phyloP scores from a whole-genome alignment of 2,113 vertebrate genomes.

The Axis porcinus region DNA sequence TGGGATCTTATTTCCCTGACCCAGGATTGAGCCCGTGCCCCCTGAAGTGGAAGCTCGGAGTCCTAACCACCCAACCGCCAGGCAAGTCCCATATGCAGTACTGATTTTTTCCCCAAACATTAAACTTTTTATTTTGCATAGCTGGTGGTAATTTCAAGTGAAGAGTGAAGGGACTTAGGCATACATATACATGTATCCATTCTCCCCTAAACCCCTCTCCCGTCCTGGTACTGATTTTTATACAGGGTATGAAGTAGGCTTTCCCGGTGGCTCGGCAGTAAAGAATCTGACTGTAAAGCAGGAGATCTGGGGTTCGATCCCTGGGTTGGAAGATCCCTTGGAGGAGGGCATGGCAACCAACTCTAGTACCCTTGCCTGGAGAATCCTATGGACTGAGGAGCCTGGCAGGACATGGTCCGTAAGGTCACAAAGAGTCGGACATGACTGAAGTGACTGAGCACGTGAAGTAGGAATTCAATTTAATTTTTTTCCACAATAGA shows the following conservation, averaged over 20 bases:
- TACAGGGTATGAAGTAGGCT: neutral
- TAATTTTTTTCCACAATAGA: neutral
- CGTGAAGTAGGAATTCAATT: neutral
- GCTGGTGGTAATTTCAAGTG: neutral
- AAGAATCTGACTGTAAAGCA: neutral
- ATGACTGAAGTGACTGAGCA: neutral
- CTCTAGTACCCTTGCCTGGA: neutral
- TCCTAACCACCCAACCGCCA: neutral
- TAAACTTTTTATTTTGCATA: neutral
- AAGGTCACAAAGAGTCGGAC: neutral
- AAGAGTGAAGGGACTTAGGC: neutral
- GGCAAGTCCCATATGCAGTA: neutral
- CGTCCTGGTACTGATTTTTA: neutral
- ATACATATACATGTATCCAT: neutral
- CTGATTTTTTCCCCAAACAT: neutral
- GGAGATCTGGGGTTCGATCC: neutral
- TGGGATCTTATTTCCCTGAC: neutral
- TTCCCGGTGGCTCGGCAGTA: neutral
- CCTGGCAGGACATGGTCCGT: neutral
- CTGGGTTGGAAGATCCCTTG: neutral
- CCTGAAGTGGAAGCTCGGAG: neutral
- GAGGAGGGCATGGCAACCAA: neutral
- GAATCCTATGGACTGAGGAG: neutral
- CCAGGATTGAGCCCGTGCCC: neutral
- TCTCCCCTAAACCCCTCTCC: neutral